Base-by-base conservation (phyloP, 2,888 invertebrate species). In the Schizotus pectinicornis region DNA sequence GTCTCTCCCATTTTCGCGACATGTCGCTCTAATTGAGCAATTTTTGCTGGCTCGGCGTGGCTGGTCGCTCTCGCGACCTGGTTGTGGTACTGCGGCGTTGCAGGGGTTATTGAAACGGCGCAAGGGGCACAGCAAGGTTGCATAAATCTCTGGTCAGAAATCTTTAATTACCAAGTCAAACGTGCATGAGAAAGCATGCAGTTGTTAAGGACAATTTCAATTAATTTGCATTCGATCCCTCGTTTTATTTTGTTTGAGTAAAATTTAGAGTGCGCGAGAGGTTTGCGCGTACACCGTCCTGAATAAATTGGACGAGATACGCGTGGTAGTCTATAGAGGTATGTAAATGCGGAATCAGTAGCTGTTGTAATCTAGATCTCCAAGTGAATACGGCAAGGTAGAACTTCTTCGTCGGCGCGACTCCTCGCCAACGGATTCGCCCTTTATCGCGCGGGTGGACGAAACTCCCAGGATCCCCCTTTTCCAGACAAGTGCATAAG, bases 321-420 rank as follows among this genome's bases (percentile, higher is more conserved):
- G 68, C 65, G 63, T 71, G 71, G 71, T 68, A 68, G 72, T 71
- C 70, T 71, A 72, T 68, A 73, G 74, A 74, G 73, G 74, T 76
- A 77, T 77, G 77, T 71, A 76, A 78, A 78, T 78, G 71, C 71
- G 70, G 71, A 76, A 74, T 74, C 75, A 74, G 75, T 73, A 73
- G 74, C 72, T 71, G 66, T 71, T 72, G 72, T 73, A 73, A 77
- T 77, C 76, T 77, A 75, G 76, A 77, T 76, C 67, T 67, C 9
- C 65, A 59, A 66, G 65, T 64, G 54, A 59, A 59, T 54, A 60
- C 53, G 42, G 14, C 41, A 46, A 47, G 39, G 47, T 32, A 22
- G n/a, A n/a, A 22, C 22, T 22, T 22, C 22, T 22, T 22, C 22
- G 22, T 22, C 22, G 22, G 5, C 22, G 22, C 22, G 22, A 22